Evolutionary conservation across 2,113 vertebrate genomes (phyloP).

Genomic region (Vimba vimba): DNA sequence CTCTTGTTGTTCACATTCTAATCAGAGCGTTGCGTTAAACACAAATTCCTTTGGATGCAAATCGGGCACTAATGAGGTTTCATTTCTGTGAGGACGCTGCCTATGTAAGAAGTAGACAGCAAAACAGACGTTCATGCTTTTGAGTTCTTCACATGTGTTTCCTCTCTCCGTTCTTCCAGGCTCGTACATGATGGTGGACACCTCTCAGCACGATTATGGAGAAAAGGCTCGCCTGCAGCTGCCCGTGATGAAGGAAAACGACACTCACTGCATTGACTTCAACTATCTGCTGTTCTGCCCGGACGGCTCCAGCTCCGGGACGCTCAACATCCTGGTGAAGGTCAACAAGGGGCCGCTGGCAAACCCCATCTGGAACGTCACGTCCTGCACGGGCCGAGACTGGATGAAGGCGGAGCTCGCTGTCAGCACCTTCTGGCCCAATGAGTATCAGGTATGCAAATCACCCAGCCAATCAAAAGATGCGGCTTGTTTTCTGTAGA

Average conservation of each 20-base stretch:
- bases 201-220: slow-evolving; percentile 88
- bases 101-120: neutral
- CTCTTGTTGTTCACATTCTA: too few species aligned
- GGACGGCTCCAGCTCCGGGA: slow-evolving; percentile 87
- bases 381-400: slow-evolving; percentile 87
- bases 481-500: neutral
- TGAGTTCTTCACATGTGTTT: neutral
- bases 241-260: slow-evolving; percentile 97
- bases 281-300: slow-evolving; percentile 92
- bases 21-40: too few species aligned
- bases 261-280: slow-evolving; percentile 98
- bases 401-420: slow-evolving; percentile 93
- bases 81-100: neutral
- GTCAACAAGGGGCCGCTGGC: slow-evolving; percentile 95
- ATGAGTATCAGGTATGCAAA: slow-evolving; percentile 93
- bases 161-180: slow-evolving; percentile 72
- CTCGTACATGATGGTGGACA: slow-evolving; percentile 96
- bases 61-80: neutral
- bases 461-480: neutral
- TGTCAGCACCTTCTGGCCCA: slow-evolving; percentile 99
- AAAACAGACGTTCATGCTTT: neutral
- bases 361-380: slow-evolving; percentile 98
- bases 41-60: too few species aligned
- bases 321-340: slow-evolving; percentile 91
- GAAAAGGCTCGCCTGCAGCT: slow-evolving; percentile 93